Base-by-base conservation (phyloP, 2,113 vertebrate species). In the Neoarius graeffei region DNA sequence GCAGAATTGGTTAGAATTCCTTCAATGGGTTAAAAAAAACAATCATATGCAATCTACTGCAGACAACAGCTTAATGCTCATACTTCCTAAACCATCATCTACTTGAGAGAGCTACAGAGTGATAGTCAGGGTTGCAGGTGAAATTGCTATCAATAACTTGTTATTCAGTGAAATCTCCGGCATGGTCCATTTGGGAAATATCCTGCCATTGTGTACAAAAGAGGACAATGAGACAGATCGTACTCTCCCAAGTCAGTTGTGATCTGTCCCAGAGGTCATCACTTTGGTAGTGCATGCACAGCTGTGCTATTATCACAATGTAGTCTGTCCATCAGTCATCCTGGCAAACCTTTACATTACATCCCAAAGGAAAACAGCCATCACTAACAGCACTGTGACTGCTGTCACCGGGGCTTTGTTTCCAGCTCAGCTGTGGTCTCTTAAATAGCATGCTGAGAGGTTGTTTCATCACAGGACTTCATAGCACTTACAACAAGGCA, bases 341-440 rank as follows among this genome's bases (percentile, higher is more conserved):
- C 79, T 71, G 73, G 81, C 15, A 30, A 92, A 91, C 91, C 80
- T 91, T 67, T 88, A 87, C 87, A 88, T 88, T 69, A 89, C 86
- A 88, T 91, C 92, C 84, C 71, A 86, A 77, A 90, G 83, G 88
- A 85, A 50, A 85, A 52, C 23, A 71, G 84, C 89, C 85, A 89
- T 88, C 86, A 85, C 89, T 92, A 93, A 92, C 90, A 81, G 67
- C 71, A 69, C 57, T 64, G 89, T 85, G 88, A 82, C 87, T 79
- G 59, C 66, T 92, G 90, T 91, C 90, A 91, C n/a, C 14, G 6
- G 64, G 57, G 7, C 77, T 81, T 69, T 69, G 77, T 48, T 81
- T 67, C 27, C 76, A 23, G 59, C 30, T 56, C 17, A 14, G 50
- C 84, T 85, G 30, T 57, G 56, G 69, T 81, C 67, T 30, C 66